Evolutionary conservation across 2,888 invertebrate genomes (phyloP).

Genomic region (Pseudanteris insignis): DNA sequence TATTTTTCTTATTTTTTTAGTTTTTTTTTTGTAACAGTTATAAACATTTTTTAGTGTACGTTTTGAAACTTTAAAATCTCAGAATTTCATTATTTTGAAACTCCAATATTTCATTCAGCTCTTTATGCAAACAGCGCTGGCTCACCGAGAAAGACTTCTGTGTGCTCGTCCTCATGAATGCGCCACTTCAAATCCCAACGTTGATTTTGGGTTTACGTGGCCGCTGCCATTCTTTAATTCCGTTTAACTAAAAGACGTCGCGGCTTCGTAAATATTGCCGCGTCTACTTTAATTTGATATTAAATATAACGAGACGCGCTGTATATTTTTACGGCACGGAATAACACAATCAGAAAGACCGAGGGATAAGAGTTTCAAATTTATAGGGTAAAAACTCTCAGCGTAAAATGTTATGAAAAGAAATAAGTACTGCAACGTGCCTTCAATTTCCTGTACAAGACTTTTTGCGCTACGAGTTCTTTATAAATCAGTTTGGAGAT

Average conservation of each 20-base stretch:
- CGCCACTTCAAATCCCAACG: background rate
- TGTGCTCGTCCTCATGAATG: no score
- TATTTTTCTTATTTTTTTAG: background rate
- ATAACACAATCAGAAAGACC: slow-evolving; percentile 1
- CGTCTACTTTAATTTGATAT: slow-evolving; percentile 1
- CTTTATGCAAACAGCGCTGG: background rate
- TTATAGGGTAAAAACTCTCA: slow-evolving; percentile 5
- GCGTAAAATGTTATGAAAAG: slow-evolving; percentile 10
- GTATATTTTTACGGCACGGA: background rate
- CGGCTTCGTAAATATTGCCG: background rate
- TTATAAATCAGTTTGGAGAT: no score
- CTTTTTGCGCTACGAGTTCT: no score
- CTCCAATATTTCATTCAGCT: background rate
- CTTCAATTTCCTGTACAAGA: background rate
- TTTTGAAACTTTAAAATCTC: no score
- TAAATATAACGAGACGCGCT: background rate
- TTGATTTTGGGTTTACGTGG: slow-evolving; percentile 1
- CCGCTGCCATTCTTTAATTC: background rate
- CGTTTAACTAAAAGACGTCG: background rate
- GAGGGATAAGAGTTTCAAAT: slow-evolving; percentile 4
- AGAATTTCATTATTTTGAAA: no score
- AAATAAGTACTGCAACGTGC: slow-evolving; percentile 2
- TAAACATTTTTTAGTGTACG: no score
- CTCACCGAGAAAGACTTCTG: no score
- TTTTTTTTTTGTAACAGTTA: no score